phyloP scores from a whole-genome alignment of 2,113 vertebrate species.

The Noturus placidus region DNA sequence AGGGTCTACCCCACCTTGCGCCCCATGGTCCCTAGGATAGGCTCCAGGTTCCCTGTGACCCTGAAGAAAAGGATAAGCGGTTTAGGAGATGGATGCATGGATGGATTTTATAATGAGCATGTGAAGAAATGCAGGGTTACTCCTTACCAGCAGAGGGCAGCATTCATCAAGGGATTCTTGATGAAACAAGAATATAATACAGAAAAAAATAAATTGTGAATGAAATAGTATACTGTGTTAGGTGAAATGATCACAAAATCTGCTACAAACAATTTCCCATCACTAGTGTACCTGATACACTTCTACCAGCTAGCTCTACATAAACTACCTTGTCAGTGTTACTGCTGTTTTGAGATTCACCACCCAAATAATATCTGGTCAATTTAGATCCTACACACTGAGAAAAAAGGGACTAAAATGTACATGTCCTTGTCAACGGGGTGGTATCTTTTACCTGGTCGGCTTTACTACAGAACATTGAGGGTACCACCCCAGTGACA shows the following conservation, averaged over 20 bases:
- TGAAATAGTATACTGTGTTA: not conserved
- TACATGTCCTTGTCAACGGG: not conserved
- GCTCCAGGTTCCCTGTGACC: too few species aligned
- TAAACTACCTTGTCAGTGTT: not conserved
- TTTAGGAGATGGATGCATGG: too few species aligned
- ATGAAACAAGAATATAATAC: not conserved
- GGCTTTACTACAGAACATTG: not conserved
- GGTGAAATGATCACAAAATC: not conserved
- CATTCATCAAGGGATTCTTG: not conserved
- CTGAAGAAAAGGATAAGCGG: too few species aligned
- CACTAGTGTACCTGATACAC: not conserved
- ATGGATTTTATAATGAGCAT: not conserved
- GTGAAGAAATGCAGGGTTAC: not conserved
- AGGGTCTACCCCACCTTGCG: too few species aligned
- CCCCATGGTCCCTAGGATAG: too few species aligned
- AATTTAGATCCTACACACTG: not conserved
- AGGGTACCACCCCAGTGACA: not conserved
- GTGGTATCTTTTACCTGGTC: not conserved
- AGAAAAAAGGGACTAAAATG: not conserved
- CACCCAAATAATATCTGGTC: not conserved
- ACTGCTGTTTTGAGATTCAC: not conserved
- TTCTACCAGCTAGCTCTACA: not conserved
- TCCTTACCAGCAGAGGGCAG: constrained; percentile 30
- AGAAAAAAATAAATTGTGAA: not conserved
- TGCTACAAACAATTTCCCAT: not conserved